Evolutionary conservation across 2,888 invertebrate genomes (phyloP), one percentile per base, ranked within the genome.

Genomic region (Drosophila monieri): DNA sequence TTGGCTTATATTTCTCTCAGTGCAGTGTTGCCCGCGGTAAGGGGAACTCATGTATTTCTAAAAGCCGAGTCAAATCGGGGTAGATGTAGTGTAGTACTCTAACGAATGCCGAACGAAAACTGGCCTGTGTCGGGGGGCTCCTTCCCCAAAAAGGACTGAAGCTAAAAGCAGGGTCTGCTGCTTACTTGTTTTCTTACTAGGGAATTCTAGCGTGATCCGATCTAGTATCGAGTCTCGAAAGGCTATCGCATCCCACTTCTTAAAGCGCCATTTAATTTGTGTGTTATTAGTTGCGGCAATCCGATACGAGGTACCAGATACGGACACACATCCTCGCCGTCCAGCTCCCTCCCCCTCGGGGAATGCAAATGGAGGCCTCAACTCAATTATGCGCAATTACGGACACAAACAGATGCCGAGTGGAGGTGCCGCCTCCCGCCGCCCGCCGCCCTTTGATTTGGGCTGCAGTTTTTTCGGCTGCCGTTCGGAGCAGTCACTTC

Each of bases 341-440:
- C 6, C 32, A 4, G 12, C 10, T 10, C 18, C 27, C 14, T 15
- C 10, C 47, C n/a, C n/a, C n/a, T n/a, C 12, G 6, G 6, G 15
- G 18, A 9, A n/a, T 52, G 39, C 18, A 52, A 15, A 9, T 8
- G 58, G 23, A 49, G 61, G 72, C 67, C 72, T 77, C 80, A 80
- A 80, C 80, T 80, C 80, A 80, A 80, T 86, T 80, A 80, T 86
- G 87, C 85, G 77, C 80, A 80, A 80, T 80, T 80, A 80, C 87
- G 73, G 85, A 71, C 67, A 66, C 85, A 84, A 86, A 77, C 80
- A 86, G 61, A 73, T 57, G 56, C 67, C 66, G 67, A 78, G 76
- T 80, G 84, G 53, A 23, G 61, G 4, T 23, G 6, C 47, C 30
- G 30, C 49, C n/a, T 52, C 30, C 23, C 4, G 21, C 21, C 21